phyloP scores from a whole-genome alignment of 1,140 invertebrate genomes.

The Ctenoplectra terminalis region DNA sequence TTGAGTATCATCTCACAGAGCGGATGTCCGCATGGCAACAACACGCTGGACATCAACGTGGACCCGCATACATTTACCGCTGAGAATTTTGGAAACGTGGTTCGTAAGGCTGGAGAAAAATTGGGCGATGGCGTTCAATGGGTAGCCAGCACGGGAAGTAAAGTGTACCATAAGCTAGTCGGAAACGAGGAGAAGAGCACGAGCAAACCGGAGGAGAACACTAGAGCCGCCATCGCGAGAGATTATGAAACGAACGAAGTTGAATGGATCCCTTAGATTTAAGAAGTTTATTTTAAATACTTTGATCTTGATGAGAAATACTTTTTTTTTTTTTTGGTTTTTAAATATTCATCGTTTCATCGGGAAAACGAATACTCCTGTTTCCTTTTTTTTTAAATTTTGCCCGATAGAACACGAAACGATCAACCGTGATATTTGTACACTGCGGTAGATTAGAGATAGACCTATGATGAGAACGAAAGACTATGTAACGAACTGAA shows the following conservation, averaged over 20 bases:
- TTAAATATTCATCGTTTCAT: background rate
- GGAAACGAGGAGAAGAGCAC: constrained; percentile 67
- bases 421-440: background rate
- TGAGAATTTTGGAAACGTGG: constrained; percentile 87
- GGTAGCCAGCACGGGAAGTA: constrained; percentile 83
- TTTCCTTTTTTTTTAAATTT: background rate
- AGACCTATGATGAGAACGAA: background rate
- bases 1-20: constrained; percentile 89
- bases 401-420: background rate
- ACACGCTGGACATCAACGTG: constrained; percentile 88
- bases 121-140: constrained; percentile 87
- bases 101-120: constrained; percentile 88
- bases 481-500: constrained; percentile 11
- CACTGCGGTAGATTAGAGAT: background rate
- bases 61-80: constrained; percentile 89
- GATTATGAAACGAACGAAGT: constrained; percentile 79
- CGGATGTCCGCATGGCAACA: constrained; percentile 85
- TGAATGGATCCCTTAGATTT: constrained; percentile 78
- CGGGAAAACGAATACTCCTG: background rate
- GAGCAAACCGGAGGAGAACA: constrained; percentile 24
- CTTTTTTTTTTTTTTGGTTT: no score
- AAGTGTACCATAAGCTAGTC: constrained; percentile 83
- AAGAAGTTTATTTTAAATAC: background rate
- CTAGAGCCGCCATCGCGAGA: constrained; percentile 30
- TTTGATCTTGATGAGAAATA: background rate